Conservation (phyloP, 2,113 vertebrate species). For the Stigmatopora nigra region DNA sequence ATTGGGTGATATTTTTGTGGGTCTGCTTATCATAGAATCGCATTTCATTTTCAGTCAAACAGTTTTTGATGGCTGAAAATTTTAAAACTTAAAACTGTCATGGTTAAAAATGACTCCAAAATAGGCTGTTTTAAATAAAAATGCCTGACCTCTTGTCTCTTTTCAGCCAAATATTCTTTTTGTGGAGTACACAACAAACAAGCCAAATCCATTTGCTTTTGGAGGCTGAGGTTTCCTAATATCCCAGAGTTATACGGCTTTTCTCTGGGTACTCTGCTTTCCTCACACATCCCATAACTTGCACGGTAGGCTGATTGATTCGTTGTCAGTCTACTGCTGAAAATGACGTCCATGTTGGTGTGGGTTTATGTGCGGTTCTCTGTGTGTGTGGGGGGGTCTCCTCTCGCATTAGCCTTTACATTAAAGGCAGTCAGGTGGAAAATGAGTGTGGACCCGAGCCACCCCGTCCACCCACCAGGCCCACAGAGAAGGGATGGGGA, state of each 20-base stretch:
- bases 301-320: not conserved
- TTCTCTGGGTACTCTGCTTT: too few species aligned
- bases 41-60: not conserved
- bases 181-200: not conserved
- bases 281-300: too few species aligned
- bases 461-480: conserved; percentile 67
- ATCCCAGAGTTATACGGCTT: too few species aligned
- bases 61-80: not conserved
- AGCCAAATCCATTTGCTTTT: not conserved
- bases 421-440: conserved; percentile 76
- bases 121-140: not conserved
- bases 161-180: too few species aligned
- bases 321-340: not conserved
- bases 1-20: not conserved
- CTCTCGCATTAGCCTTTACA: conserved; percentile 74
- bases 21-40: not conserved
- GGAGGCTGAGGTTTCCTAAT: not conserved
- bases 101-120: not conserved
- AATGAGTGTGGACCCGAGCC: conserved; percentile 68
- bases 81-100: too few species aligned
- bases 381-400: conserved; percentile 17
- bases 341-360: not conserved
- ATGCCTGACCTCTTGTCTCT: not conserved
- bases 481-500: conserved; percentile 42
- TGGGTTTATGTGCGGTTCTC: not conserved